phyloP scores from a whole-genome alignment of 2,888 invertebrate genomes.

The Neoscelio sp. region DNA sequence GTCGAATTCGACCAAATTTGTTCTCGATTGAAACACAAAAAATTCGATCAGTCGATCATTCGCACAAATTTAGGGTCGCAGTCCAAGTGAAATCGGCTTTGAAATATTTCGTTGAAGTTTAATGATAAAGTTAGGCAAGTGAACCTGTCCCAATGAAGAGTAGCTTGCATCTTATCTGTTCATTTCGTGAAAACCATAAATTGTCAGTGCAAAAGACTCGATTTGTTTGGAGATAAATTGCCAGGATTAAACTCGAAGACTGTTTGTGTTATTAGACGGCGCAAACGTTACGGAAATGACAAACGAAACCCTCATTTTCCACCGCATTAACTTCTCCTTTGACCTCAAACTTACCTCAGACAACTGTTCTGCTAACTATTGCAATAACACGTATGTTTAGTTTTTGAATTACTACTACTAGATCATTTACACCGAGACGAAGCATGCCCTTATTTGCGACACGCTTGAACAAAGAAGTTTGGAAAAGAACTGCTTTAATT shows the following conservation, averaged over 20 bases:
- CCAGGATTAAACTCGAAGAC: slow-evolving; percentile 56
- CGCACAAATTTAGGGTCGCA: not conserved
- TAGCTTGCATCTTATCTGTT: slow-evolving; percentile 46
- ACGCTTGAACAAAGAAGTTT: slow-evolving; percentile 1
- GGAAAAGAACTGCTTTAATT: too few relatives aligned
- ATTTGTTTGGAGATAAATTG: slow-evolving; percentile 58
- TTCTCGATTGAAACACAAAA: slow-evolving; percentile 1
- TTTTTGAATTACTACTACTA: slow-evolving; percentile 45
- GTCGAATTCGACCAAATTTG: slow-evolving; percentile 2
- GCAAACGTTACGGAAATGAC: slow-evolving; percentile 59
- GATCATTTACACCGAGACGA: slow-evolving; percentile 39
- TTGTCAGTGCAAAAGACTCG: slow-evolving; percentile 33
- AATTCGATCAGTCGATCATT: not conserved
- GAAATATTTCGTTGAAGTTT: slow-evolving; percentile 23
- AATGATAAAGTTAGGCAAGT: slow-evolving; percentile 23
- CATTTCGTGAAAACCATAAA: slow-evolving; percentile 33
- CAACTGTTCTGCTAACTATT: slow-evolving; percentile 52
- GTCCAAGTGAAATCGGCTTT: slow-evolving; percentile 2
- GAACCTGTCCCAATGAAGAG: slow-evolving; percentile 25
- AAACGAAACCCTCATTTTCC: slow-evolving; percentile 66
- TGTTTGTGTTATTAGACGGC: slow-evolving; percentile 55
- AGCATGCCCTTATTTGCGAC: slow-evolving; percentile 11
- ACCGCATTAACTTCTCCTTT: slow-evolving; percentile 57
- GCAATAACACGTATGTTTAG: slow-evolving; percentile 57
- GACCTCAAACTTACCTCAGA: slow-evolving; percentile 54